Evolutionary conservation across 2,888 invertebrate genomes (phyloP), one percentile per base, ranked within the genome.

Genomic region (Eulithis prunata): DNA sequence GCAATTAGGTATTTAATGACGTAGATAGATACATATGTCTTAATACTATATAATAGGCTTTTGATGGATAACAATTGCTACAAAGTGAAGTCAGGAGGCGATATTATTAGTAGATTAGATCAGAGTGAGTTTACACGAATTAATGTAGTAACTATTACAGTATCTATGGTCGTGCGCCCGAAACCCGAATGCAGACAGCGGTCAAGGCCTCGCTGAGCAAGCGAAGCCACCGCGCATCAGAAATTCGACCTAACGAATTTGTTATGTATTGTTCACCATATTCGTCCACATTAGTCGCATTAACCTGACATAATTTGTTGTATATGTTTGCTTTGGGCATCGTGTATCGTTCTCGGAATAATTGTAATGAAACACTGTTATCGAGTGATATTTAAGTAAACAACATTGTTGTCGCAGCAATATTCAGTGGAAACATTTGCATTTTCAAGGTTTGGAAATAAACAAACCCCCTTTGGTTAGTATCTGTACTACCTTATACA

Each of bases 191-290:
- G 78, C 73, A 74, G 72, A 72, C 74, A 71, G 78, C 85, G 90
- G 91, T 90, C 91, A 91, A 91, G 91, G 91, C 75, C 87, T 86
- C 78, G 86, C 85, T 82, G 84, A 81, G 80, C 70, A 78, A 73
- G 78, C 80, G 62, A 75, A 78, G 78, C 77, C 71, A 78, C 77
- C 70, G 85, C 84, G 84, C 85, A 80, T 82, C 77, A 76, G 86
- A 84, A 84, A 88, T 79, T 75, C 78, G 84, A 87, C 68, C 80
- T 76, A 71, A 65, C 71, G 60, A 64, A 73, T 73, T 41, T 80
- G 77, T 78, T 81, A 78, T 81, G 78, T 81, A 78, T 81, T 80
- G 80, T 75, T 72, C 66, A 62, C 75, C 76, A 76, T 77, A 78
- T 80, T 79, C 71, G 74, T 74, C 68, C 71, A 76, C 75, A 66